Evolutionary conservation across 2,888 invertebrate species (phyloP).

Genomic region (Lycia hirtaria): DNA sequence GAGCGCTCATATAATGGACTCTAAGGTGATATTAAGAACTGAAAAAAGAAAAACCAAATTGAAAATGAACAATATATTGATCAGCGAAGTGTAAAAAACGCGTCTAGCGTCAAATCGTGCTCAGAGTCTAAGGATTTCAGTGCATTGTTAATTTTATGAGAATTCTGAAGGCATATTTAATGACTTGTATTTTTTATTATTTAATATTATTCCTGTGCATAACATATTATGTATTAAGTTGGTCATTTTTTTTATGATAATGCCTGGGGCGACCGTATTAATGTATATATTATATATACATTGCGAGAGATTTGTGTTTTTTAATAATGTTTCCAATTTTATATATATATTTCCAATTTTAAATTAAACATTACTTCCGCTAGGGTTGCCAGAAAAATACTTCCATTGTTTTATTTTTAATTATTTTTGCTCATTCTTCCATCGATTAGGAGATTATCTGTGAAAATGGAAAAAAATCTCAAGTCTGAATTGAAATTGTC

Average conservation of each 20-base stretch:
- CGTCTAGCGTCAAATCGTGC: too few relatives aligned
- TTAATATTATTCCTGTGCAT: neutral
- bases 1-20: neutral
- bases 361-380: neutral
- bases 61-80: too few relatives aligned
- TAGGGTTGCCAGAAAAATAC: constrained; percentile 19
- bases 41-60: too few relatives aligned
- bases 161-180: constrained; percentile 7
- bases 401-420: neutral
- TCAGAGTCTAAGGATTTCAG: too few relatives aligned
- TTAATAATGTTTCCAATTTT: neutral
- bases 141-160: constrained; percentile 17
- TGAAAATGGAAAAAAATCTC: too few relatives aligned
- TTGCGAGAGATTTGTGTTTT: neutral
- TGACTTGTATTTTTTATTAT: constrained; percentile 6
- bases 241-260: neutral
- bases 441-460: too few relatives aligned
- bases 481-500: neutral
- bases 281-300: too few relatives aligned
- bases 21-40: too few relatives aligned
- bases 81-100: too few relatives aligned
- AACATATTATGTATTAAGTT: neutral
- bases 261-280: neutral
- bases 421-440: neutral
- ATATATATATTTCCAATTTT: neutral